Conservation (phyloP, 1,140 invertebrate species). For the Diachasmimorpha longicaudata region DNA sequence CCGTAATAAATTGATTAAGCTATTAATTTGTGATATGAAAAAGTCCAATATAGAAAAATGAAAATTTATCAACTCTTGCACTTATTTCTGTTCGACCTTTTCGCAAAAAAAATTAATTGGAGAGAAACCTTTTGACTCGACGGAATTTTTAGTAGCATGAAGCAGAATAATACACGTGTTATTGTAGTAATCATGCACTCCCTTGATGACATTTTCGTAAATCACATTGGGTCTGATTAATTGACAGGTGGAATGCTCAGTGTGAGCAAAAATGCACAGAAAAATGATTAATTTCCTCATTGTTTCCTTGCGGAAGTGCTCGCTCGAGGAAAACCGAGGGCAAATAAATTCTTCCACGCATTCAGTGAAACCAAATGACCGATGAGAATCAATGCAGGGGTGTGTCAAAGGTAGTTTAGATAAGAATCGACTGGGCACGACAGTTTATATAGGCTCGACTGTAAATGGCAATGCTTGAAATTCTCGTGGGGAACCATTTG, state of each 20-base stretch:
- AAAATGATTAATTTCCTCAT: neutral
- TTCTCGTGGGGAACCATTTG: neutral
- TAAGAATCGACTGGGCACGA: neutral
- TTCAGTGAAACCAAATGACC: neutral
- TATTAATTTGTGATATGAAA: too few relatives aligned
- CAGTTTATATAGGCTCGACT: neutral
- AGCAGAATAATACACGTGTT: conserved; percentile 56
- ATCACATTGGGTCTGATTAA: conserved; percentile 46
- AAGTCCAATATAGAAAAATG: neutral
- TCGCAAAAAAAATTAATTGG: too few relatives aligned
- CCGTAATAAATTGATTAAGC: too few relatives aligned
- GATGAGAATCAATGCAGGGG: neutral
- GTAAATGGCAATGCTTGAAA: neutral
- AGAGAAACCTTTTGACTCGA: conserved; percentile 40
- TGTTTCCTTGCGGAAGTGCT: neutral
- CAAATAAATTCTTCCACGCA: neutral
- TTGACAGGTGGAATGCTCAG: neutral
- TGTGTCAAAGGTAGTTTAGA: neutral
- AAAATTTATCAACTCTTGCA: too few relatives aligned
- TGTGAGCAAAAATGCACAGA: neutral
- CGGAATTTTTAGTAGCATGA: conserved; percentile 38
- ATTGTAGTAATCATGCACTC: conserved; percentile 52
- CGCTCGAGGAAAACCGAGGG: too few relatives aligned
- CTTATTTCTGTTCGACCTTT: too few relatives aligned
- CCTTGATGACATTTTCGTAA: conserved; percentile 45